phyloP scores from a whole-genome alignment of 1,140 invertebrate genomes.

The Tetranychus cinnabarinus region DNA sequence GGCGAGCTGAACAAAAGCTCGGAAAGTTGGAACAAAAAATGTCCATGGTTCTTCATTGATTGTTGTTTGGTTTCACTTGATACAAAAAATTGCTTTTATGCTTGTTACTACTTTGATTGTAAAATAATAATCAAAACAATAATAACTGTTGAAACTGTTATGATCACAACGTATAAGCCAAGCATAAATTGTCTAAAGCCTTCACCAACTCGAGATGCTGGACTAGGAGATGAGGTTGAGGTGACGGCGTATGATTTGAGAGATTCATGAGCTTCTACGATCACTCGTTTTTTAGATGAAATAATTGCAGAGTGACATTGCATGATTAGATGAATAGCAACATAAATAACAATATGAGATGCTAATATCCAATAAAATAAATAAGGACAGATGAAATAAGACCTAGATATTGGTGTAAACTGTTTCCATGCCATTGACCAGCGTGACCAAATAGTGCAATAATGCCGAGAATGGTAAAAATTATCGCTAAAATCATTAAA shows the following conservation, averaged over 20 bases:
- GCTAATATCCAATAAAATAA: constrained; percentile 67
- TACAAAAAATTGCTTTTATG: too few relatives aligned
- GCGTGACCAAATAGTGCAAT: constrained; percentile 62
- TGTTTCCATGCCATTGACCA: constrained; percentile 37
- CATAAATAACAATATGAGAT: constrained; percentile 65
- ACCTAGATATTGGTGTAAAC: constrained; percentile 22
- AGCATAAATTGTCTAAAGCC: not conserved
- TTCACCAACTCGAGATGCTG: too few relatives aligned
- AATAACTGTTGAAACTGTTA: not conserved
- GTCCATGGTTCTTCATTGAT: too few relatives aligned
- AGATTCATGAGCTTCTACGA: too few relatives aligned
- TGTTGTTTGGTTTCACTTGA: too few relatives aligned
- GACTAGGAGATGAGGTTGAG: too few relatives aligned
- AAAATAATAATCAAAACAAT: not conserved
- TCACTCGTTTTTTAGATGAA: too few relatives aligned
- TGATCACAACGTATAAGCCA: not conserved
- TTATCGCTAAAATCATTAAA: constrained; percentile 57
- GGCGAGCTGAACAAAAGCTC: too few relatives aligned
- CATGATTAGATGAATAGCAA: constrained; percentile 62
- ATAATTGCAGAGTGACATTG: constrained; percentile 8
- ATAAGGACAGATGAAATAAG: constrained; percentile 49
- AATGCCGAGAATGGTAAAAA: constrained; percentile 46
- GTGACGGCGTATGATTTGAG: too few relatives aligned
- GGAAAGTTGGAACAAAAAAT: too few relatives aligned
- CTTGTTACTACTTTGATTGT: too few relatives aligned